Evolutionary conservation across 2,113 vertebrate genomes (phyloP), one percentile per base, ranked within the genome.

Genomic region (Heptranchias perlo): DNA sequence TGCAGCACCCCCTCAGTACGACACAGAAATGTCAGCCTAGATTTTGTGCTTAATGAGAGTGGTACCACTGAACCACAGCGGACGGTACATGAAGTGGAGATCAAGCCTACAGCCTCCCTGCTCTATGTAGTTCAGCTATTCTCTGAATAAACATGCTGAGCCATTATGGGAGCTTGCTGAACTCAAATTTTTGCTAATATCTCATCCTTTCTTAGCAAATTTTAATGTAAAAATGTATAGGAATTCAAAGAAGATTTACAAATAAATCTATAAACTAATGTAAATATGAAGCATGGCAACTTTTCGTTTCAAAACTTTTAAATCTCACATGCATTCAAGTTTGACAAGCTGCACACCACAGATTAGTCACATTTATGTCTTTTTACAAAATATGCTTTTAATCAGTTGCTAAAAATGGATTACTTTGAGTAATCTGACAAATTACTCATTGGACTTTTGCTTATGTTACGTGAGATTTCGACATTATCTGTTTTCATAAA

Each of bases 351-450:
- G 44, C 64, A 95, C 52, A 44, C 16, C 47, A n/a, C 21, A 47
- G 92, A 65, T 28, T 49, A 31, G 13, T 4, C 44, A 47, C 2
- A 13, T 47, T 73, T 16, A 49, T 73, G 28, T 35, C 65, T 52
- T 65, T 69, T 95, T 95, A 95, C 23, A 95, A 25, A 47, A 49
- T 49, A 95, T 69, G 39, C n/a, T 69, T 65, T 95, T 10, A 95
- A 95, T 69, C 64, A 95, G 69, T 95, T 69, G 23, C 93, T 47
- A 67, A 67, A 69, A 69, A 95, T 52, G 8, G 62, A 95, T 95
- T 95, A 13, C 58, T 47, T 94, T 94, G 62, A 25, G 92, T 67
- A 94, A 94, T 94, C 92, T 94, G 92, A 94, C 39, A 65, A 65
- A 94, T 65, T 65, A 94, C 18, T 28, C 92, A 94, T 39, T 47